These are phyloP conservation scores for Crax fasciolata DNA, from an alignment of 2,797 vertebrate species.

Conservation along the genomic window DNA sequence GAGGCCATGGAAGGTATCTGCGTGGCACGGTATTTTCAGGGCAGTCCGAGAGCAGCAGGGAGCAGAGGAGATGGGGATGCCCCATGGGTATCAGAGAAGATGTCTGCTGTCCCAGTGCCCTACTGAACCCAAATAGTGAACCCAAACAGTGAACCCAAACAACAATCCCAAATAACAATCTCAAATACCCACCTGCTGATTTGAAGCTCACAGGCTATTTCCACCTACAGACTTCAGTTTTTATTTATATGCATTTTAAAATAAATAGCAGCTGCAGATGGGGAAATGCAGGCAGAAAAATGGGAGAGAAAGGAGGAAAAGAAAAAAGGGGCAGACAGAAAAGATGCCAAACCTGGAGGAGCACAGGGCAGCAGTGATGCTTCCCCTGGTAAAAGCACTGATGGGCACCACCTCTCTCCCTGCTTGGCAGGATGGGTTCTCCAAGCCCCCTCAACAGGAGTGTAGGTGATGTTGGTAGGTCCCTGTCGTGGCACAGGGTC, in stretches of 20 bases:
- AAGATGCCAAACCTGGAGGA: not conserved
- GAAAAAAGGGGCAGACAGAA: not conserved
- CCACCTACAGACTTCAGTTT: not conserved
- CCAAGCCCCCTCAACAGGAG: accelerated
- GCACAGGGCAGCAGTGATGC: not conserved
- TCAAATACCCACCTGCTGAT: accelerated
- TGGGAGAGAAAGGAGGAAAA: too few relatives aligned
- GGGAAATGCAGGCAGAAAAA: not conserved
- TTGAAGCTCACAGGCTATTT: not conserved
- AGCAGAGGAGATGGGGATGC: not conserved
- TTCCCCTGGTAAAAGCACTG: too few relatives aligned
- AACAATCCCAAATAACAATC: too few relatives aligned
- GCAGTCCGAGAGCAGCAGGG: not conserved
- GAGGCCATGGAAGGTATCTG: not conserved
- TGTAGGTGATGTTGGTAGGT: not conserved
- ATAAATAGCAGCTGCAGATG: too few relatives aligned
- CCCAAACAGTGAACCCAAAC: too few relatives aligned
- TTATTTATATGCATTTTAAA: not conserved
- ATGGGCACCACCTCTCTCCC: too few relatives aligned
- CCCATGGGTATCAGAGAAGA: not conserved
- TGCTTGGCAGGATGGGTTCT: not conserved
- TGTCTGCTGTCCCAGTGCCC: not conserved
- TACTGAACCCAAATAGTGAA: not conserved
- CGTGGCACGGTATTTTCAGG: not conserved
- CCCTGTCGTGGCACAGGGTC: not conserved